Conservation (phyloP, 2,113 vertebrate genomes). For the Balaeniceps rex region DNA sequence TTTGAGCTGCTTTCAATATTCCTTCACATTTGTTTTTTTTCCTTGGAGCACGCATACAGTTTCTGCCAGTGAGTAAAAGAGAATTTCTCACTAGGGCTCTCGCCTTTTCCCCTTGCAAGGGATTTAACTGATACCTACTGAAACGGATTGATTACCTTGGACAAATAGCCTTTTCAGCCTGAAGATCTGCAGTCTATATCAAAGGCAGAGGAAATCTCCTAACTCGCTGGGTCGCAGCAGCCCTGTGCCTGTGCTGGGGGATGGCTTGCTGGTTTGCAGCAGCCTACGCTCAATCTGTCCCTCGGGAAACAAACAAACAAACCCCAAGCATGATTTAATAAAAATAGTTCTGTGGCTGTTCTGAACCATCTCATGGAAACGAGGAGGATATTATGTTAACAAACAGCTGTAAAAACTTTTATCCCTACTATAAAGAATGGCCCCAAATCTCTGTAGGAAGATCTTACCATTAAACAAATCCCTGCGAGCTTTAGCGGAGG, state of each 20-base stretch:
- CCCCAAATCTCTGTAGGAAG: neutral
- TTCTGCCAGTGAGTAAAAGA: neutral
- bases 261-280: neutral
- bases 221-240: fast-evolving
- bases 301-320: neutral
- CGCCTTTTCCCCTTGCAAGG: neutral
- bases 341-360: neutral
- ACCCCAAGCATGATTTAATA: neutral
- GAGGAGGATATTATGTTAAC: neutral
- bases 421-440: neutral
- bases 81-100: neutral
- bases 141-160: neutral
- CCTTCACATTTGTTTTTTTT: neutral
- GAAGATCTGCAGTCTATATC: neutral
- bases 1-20: neutral
- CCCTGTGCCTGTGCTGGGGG: neutral
- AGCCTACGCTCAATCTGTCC: neutral
- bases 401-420: slow-evolving; percentile 26
- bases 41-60: neutral
- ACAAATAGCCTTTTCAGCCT: neutral
- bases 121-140: neutral
- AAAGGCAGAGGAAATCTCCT: neutral
- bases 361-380: neutral
- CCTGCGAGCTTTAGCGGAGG: neutral
- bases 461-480: neutral